Conservation (phyloP, 2,797 vertebrate species). For the Hydrocynus forskahlii region DNA sequence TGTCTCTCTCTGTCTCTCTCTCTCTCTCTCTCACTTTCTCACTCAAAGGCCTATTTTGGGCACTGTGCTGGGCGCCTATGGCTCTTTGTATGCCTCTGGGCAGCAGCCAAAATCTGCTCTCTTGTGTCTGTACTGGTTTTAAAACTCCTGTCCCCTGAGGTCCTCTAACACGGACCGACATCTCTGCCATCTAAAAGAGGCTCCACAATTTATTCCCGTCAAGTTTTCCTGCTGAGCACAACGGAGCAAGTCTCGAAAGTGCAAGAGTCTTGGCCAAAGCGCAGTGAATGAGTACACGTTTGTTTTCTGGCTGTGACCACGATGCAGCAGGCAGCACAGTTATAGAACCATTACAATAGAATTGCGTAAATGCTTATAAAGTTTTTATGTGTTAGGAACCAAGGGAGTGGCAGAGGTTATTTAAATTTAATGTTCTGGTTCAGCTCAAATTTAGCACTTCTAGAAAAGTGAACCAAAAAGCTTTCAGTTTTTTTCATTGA, state of each 20-base stretch:
- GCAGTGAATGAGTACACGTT: background rate
- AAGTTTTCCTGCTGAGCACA: slow-evolving; percentile 57
- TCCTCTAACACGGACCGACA: slow-evolving; percentile 56
- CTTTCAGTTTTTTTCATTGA: background rate
- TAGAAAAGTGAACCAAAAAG: background rate
- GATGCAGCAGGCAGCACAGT: background rate
- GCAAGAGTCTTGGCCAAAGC: slow-evolving; percentile 15
- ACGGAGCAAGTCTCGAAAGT: slow-evolving; percentile 48
- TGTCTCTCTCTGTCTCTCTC: background rate
- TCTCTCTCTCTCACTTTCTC: background rate
- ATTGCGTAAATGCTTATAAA: slow-evolving; percentile 23
- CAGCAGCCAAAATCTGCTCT: slow-evolving; percentile 55
- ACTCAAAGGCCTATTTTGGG: slow-evolving; percentile 55
- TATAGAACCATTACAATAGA: slow-evolving; percentile 1
- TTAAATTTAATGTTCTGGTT: slow-evolving; percentile 7
- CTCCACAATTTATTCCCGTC: slow-evolving; percentile 60
- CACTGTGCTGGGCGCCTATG: slow-evolving; percentile 43
- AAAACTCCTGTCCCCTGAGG: slow-evolving; percentile 50
- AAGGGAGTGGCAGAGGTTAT: background rate
- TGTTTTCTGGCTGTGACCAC: slow-evolving; percentile 2
- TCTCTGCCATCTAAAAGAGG: slow-evolving; percentile 56
- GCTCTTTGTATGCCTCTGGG: slow-evolving; percentile 58
- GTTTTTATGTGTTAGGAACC: slow-evolving; percentile 21
- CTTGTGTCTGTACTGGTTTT: slow-evolving; percentile 57
- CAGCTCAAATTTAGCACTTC: background rate